Conservation (phyloP, 2,113 vertebrate species). For the Nymphicus hollandicus region DNA sequence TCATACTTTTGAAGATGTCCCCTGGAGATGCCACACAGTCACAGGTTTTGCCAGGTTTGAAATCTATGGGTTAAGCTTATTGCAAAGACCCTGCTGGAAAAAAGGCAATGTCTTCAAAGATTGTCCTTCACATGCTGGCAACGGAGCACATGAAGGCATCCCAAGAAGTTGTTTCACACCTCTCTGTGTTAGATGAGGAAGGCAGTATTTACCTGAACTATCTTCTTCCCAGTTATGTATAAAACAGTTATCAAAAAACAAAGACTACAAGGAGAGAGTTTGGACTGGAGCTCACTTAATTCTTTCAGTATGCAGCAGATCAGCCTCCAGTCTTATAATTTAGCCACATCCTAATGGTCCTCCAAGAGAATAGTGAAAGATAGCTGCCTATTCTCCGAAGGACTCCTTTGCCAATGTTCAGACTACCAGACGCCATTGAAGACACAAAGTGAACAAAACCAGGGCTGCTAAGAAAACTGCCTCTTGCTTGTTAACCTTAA, state of each 20-base stretch:
- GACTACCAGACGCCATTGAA: not conserved
- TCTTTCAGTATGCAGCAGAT: not conserved
- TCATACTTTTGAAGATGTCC: not conserved
- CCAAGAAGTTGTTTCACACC: not conserved
- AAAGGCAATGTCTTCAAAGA: not conserved
- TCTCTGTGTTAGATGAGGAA: not conserved
- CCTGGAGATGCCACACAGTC: not conserved
- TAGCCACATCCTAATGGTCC: not conserved
- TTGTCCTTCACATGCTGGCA: not conserved
- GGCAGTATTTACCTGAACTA: not conserved
- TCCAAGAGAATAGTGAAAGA: not conserved
- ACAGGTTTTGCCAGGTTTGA: accelerated
- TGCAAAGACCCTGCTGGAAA: not conserved
- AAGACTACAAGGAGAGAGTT: not conserved
- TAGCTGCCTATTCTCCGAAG: not conserved
- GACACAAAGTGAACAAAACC: not conserved
- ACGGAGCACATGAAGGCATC: not conserved
- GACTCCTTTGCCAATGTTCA: not conserved
- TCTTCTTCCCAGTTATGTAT: not conserved
- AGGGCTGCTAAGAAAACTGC: not conserved
- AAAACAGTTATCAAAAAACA: not conserved
- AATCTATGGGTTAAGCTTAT: not conserved
- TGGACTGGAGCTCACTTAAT: not conserved
- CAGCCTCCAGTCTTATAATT: not conserved
- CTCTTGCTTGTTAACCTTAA: not conserved